These are phyloP conservation scores for Columba livia DNA, from an alignment of 2,113 vertebrate species.

Conservation along the genomic window DNA sequence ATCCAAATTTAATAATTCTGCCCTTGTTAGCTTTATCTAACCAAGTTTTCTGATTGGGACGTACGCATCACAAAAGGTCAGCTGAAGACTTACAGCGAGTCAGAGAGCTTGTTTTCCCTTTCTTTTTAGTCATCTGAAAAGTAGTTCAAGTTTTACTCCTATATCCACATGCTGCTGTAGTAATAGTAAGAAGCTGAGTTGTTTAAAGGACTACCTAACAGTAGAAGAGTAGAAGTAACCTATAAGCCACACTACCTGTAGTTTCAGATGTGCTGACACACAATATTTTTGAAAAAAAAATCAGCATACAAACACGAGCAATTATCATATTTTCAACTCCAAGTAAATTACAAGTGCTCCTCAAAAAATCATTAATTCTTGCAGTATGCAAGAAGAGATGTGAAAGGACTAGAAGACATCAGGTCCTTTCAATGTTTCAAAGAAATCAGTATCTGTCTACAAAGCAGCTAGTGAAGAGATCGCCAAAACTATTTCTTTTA, in stretches of 20 bases:
- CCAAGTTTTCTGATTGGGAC: background rate
- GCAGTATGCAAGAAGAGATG: background rate
- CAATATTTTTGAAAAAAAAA: background rate
- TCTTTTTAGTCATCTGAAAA: background rate
- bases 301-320: background rate
- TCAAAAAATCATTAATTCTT: background rate
- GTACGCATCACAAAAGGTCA: background rate
- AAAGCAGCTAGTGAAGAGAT: background rate
- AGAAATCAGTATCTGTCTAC: background rate
- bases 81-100: background rate
- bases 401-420: background rate
- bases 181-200: background rate
- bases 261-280: background rate
- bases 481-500: background rate
- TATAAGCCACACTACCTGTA: background rate
- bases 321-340: accelerated
- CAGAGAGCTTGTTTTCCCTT: background rate
- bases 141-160: background rate
- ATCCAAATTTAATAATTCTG: background rate
- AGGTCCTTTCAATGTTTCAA: background rate
- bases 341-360: background rate
- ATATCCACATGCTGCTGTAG: background rate
- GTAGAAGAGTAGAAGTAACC: background rate
- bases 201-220: background rate
- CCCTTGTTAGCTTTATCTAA: background rate